phyloP scores from a whole-genome alignment of 2,797 vertebrate species.

The Gambelia wislizenii region DNA sequence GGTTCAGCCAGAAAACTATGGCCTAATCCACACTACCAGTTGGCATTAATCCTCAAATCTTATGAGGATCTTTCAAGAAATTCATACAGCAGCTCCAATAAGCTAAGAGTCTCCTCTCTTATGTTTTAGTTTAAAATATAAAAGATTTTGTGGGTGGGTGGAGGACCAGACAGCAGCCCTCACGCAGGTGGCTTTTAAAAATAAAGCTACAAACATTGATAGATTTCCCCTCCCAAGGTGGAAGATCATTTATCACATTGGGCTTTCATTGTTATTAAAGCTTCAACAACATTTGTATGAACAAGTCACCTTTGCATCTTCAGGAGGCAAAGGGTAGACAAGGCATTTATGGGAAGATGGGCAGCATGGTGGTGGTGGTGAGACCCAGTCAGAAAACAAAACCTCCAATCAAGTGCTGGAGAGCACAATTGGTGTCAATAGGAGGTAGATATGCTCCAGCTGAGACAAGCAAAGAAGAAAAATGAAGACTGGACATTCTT shows the following conservation, averaged over 20 bases:
- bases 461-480: constrained; percentile 87
- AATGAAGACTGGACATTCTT: constrained; percentile 84
- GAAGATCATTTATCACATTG: constrained; percentile 66
- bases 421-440: constrained; percentile 74
- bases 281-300: constrained; percentile 73
- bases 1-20: background rate
- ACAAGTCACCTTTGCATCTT: constrained; percentile 71
- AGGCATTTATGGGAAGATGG: constrained; percentile 49
- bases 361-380: no score
- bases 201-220: constrained; percentile 67
- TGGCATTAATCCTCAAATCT: no score
- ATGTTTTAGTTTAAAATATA: constrained; percentile 24
- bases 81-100: no score
- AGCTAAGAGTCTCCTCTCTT: background rate
- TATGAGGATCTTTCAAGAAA: no score
- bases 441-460: constrained; percentile 84
- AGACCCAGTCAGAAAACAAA: constrained; percentile 6
- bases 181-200: constrained; percentile 58
- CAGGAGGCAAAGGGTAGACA: constrained; percentile 70
- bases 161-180: constrained; percentile 32
- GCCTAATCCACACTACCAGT: no score
- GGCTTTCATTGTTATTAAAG: constrained; percentile 64
- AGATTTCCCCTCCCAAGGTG: constrained; percentile 61
- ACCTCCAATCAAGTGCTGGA: constrained; percentile 68
- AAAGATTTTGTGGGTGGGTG: rapidly evolving